Evolutionary conservation across 2,113 vertebrate genomes (phyloP).

Genomic region (Paracanthobrama guichenoti): DNA sequence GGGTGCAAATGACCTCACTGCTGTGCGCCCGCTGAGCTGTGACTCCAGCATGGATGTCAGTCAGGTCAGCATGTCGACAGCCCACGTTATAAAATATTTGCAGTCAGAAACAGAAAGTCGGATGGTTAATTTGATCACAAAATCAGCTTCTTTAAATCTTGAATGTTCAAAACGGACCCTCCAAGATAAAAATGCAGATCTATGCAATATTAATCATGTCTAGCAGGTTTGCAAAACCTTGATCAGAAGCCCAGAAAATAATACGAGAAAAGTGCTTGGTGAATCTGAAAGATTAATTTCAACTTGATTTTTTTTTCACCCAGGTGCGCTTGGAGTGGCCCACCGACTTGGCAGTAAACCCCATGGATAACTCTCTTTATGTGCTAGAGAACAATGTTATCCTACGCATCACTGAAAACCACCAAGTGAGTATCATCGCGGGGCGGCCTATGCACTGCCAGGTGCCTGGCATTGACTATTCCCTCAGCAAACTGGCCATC

Average conservation of each 20-base stretch:
- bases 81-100: constrained; percentile 16
- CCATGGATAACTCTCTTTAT: constrained; percentile 99
- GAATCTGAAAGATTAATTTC: constrained; percentile 5
- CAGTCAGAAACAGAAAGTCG: constrained; percentile 37
- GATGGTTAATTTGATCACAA: background rate
- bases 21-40: constrained; percentile 85
- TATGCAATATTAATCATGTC: constrained; percentile 3
- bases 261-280: background rate
- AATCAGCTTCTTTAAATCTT: background rate
- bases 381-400: constrained; percentile 98
- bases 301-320: constrained; percentile 5
- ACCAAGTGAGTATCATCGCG: constrained; percentile 98
- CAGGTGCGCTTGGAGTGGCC: constrained; percentile 99
- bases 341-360: constrained; percentile 96
- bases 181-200: background rate
- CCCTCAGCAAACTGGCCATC: constrained; percentile 97
- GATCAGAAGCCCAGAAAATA: background rate
- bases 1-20: constrained; percentile 95
- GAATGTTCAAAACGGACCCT: background rate
- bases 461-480: constrained; percentile 98
- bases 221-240: background rate
- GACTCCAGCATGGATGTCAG: constrained; percentile 96
- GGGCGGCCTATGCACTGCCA: constrained; percentile 99
- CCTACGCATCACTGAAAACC: constrained; percentile 97
- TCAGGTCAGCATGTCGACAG: constrained; percentile 78